Percentiles rank a stretch among this genome's conserved stretches.
These are phyloP conservation scores for Scrobipalpa costella DNA, from an alignment of 2,888 invertebrate genomes.

Conservation along the genomic window DNA sequence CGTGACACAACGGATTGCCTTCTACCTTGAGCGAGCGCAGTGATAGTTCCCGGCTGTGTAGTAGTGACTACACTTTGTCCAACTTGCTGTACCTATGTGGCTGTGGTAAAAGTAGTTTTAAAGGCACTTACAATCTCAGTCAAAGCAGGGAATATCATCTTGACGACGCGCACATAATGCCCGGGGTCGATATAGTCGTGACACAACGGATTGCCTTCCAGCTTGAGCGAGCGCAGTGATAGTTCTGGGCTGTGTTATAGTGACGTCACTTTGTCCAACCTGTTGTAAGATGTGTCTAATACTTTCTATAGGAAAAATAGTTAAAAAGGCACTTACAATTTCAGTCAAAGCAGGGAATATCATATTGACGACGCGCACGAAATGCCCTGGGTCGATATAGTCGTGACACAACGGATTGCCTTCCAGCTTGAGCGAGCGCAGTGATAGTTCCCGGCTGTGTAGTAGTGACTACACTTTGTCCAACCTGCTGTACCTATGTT, in stretches of 20 bases:
- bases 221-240: constrained; percentile 70
- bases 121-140: constrained; percentile 72
- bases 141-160: constrained; percentile 76
- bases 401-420: constrained; percentile 87
- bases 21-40: too few relatives aligned
- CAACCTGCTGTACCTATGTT: too few relatives aligned
- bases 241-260: too few relatives aligned
- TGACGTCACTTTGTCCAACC: too few relatives aligned
- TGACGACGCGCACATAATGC: constrained; percentile 81
- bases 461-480: too few relatives aligned
- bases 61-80: too few relatives aligned
- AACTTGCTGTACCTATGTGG: too few relatives aligned
- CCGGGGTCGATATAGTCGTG: constrained; percentile 80
- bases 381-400: constrained; percentile 80
- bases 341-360: constrained; percentile 76
- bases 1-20: constrained; percentile 82
- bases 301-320: too few relatives aligned
- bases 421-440: constrained; percentile 80
- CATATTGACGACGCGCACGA: constrained; percentile 77
- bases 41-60: too few relatives aligned
- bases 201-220: constrained; percentile 88
- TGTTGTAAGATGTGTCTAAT: too few relatives aligned
- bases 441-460: too few relatives aligned
- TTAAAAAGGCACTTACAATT: constrained; percentile 76
- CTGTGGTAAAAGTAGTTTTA: too few relatives aligned